These are phyloP conservation scores for Drosophila macrothrix DNA, from an alignment of 2,888 invertebrate species.

Conservation along the genomic window DNA sequence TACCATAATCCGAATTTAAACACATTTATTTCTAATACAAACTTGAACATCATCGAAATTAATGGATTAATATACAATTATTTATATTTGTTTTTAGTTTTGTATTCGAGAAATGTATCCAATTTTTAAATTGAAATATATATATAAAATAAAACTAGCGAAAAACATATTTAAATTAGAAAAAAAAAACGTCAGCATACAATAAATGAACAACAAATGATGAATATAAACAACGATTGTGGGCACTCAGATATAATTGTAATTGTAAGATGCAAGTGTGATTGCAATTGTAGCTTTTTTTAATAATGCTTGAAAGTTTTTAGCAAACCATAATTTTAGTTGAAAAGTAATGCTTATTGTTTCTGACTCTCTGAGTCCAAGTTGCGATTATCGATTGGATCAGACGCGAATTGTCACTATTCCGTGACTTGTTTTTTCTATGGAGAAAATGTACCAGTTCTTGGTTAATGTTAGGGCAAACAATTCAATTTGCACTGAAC, in stretches of 20 bases:
- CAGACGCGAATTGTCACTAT: not conserved
- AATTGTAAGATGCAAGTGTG: too few species aligned
- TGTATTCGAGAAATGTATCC: too few species aligned
- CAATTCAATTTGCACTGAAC: slow-evolving; percentile 60
- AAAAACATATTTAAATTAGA: not conserved
- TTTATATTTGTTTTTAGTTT: not conserved
- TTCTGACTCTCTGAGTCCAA: not conserved
- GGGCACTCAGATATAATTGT: not conserved
- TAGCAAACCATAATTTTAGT: not conserved
- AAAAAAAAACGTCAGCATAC: not conserved
- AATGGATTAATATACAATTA: not conserved
- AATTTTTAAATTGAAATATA: not conserved
- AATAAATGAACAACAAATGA: not conserved
- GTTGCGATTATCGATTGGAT: not conserved
- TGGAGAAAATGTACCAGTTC: not conserved
- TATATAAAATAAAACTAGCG: not conserved
- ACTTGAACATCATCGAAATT: not conserved
- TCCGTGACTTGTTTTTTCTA: not conserved
- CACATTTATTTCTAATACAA: not conserved
- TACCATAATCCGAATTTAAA: not conserved
- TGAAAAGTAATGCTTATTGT: not conserved
- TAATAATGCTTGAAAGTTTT: not conserved
- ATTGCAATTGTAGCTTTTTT: not conserved
- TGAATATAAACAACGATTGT: not conserved
- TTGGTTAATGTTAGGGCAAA: slow-evolving; percentile 22